Evolutionary conservation across 1,140 invertebrate species (phyloP).

Genomic region (Camponotus floridanus): DNA sequence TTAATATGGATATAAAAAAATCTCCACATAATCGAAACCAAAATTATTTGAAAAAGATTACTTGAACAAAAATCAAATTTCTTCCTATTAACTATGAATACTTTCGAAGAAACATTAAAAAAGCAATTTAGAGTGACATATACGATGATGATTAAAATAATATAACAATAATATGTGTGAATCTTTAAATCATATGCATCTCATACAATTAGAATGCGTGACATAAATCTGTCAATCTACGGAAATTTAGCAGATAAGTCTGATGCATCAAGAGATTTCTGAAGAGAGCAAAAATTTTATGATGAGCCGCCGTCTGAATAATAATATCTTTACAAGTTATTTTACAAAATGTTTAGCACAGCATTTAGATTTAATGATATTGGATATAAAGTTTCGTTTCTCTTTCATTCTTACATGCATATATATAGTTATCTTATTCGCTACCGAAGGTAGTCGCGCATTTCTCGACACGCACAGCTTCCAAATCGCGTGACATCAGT

Average conservation of each 20-base stretch:
- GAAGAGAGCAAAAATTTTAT: not conserved
- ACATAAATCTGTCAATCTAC: not conserved
- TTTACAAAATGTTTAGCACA: not conserved
- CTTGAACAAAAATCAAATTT: not conserved
- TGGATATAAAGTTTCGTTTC: not conserved
- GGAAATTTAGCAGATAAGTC: not conserved
- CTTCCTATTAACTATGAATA: not conserved
- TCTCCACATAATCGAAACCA: not conserved
- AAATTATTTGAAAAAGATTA: not conserved
- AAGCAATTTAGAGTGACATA: not conserved
- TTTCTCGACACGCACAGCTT: conserved; percentile 54
- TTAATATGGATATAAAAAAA: not conserved
- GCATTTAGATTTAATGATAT: not conserved
- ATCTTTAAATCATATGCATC: not conserved
- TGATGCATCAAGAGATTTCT: not conserved
- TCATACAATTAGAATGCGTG: not conserved
- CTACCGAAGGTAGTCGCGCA: conserved; percentile 11
- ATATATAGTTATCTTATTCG: conserved; percentile 22
- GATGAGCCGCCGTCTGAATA: not conserved
- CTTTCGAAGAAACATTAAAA: not conserved
- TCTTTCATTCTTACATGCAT: not conserved
- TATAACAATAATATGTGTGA: not conserved
- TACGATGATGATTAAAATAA: not conserved
- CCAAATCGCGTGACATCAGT: conserved; percentile 54
- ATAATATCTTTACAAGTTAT: not conserved